Percentiles rank a stretch among this genome's conserved stretches.
Conservation (phyloP, 92 coral and sea anemone genomes). For the Montipora capitata region DNA sequence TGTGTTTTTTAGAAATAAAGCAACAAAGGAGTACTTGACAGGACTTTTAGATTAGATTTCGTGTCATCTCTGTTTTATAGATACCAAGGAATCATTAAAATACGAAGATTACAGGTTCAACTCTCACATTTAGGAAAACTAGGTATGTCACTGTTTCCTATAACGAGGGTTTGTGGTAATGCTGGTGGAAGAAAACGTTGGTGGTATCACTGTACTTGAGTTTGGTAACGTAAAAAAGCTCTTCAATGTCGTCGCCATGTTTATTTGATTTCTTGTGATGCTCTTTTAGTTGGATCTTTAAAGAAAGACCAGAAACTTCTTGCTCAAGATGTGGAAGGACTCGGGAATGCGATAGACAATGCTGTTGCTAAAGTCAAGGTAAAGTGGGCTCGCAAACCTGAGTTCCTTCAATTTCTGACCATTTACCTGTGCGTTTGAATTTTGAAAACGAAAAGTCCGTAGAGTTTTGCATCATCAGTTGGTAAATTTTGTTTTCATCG, state of each 20-base stretch:
- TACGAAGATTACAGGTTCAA: slow-evolving; percentile 89
- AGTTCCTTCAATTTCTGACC: background rate
- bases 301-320: slow-evolving; percentile 89
- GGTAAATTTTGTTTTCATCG: too few species aligned
- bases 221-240: too few species aligned
- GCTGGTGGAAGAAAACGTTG: background rate
- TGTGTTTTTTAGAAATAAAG: too few species aligned
- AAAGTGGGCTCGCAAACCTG: background rate
- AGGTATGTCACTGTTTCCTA: slow-evolving; percentile 54
- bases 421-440: background rate
- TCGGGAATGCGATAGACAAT: slow-evolving; percentile 76
- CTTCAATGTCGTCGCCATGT: background rate
- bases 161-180: background rate
- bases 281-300: slow-evolving; percentile 27
- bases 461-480: too few species aligned
- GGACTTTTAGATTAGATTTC: background rate
- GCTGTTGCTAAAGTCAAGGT: slow-evolving; percentile 93
- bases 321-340: slow-evolving; percentile 77
- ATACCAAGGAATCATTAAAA: slow-evolving; percentile 91
- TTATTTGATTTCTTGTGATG: background rate
- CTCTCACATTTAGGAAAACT: slow-evolving; percentile 80
- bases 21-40: too few species aligned
- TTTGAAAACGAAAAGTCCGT: background rate
- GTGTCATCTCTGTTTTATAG: slow-evolving; percentile 40
- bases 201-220: background rate